Base-by-base conservation (phyloP, 2,113 vertebrate species). In the Riparia riparia region DNA sequence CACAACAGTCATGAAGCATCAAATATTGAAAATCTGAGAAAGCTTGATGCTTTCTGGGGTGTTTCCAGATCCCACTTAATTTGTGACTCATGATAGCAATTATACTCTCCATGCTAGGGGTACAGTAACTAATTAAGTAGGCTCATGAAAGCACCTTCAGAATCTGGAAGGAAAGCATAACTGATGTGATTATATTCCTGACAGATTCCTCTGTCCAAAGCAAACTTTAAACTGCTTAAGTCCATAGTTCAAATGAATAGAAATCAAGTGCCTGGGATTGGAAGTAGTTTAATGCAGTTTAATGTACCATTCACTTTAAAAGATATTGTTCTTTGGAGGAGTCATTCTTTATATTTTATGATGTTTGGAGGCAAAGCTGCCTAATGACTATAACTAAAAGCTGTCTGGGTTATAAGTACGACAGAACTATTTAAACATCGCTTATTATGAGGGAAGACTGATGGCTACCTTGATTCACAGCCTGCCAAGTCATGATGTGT, bases 111-210 rank as follows among this genome's bases (percentile, higher is more conserved):
- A 69, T 80, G 50, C 53, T 74, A 90, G 19, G 24, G 34, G 39
- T 92, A 84, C 44, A 54, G 63, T 53, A 87, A 93, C 77, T 88
- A 95, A 95, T 95, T 93, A 95, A 91, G n/a, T 47, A 63, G n/a
- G 31, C 25, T 87, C 49, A 63, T 85, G 81, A 94, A 94, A 86
- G 54, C 66, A 71, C 76, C 77, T 84, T 91, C 63, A 82, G 56
- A 93, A 89, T 81, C 61, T 91, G 53, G 15, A 80, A 81, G 58
- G 29, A 85, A 92, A 92, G 58, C n/a, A 54, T 80, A 89, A 85
- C 39, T 86, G 50, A 90, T 90, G 63, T 74, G 86, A 94, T 94
- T 86, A 84, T 91, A 85, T 89, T 92, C 50, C 63, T 86, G 78
- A 89, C 49, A 81, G 70, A 25, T 78, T 93, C 17, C 17, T 83